These are phyloP conservation scores for Simalia tracyae DNA, from an alignment of 2,797 vertebrate genomes.

Conservation along the genomic window DNA sequence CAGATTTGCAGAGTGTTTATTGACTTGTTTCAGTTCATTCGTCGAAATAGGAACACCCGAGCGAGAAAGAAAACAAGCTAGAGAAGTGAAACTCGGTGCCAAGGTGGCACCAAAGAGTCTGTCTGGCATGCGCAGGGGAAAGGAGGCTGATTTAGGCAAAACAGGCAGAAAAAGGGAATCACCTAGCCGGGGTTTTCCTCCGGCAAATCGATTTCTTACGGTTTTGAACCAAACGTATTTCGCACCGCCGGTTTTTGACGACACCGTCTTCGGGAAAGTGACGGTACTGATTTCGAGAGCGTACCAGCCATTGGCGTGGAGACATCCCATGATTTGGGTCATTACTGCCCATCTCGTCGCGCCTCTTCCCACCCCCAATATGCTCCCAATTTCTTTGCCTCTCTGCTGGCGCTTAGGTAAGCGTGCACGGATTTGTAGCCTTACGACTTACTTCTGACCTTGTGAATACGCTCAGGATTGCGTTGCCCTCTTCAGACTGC, in stretches of 20 bases:
- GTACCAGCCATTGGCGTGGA: not conserved
- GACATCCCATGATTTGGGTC: not conserved
- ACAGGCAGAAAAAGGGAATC: constrained; percentile 37
- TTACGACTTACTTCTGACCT: not conserved
- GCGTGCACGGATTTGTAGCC: not conserved
- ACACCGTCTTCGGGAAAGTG: constrained; percentile 29
- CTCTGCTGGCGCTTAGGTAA: not conserved
- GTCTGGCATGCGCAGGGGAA: constrained; percentile 19
- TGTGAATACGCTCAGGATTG: not conserved
- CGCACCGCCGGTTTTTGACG: constrained; percentile 60
- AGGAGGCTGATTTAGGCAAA: constrained; percentile 36
- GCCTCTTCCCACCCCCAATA: not conserved
- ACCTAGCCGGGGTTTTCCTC: constrained; percentile 58
- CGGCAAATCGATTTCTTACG: constrained; percentile 68
- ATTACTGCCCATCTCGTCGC: not conserved
- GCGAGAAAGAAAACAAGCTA: not conserved
- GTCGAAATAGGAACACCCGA: not conserved
- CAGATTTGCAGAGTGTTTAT: not conserved
- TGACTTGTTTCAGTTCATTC: not conserved
- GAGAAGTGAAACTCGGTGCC: not conserved
- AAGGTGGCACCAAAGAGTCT: constrained; percentile 24
- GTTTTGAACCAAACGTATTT: constrained; percentile 70
- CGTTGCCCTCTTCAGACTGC: not conserved
- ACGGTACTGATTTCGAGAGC: not conserved
- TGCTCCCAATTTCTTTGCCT: not conserved